Percentiles rank a stretch among this genome's conserved stretches.
phyloP scores from a whole-genome alignment of 2,113 vertebrate genomes.

The Sciurus niger region DNA sequence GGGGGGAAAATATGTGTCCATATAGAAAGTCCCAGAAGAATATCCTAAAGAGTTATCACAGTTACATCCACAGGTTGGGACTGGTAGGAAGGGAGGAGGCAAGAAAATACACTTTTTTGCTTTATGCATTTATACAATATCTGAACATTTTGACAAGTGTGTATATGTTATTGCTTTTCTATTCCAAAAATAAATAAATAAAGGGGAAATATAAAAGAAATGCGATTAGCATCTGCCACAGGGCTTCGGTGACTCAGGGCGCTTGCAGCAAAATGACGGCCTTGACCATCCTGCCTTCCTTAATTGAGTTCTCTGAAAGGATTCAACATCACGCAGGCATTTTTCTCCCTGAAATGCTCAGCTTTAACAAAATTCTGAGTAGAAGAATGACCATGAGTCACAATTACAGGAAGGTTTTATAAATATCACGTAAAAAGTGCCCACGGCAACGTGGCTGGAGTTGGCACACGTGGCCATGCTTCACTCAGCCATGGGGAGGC shows the following conservation, averaged over 20 bases:
- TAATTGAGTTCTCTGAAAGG: constrained; percentile 73
- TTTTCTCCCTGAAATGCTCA: constrained; percentile 60
- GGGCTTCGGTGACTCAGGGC: not conserved
- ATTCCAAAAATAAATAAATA: not conserved
- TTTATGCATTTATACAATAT: not conserved
- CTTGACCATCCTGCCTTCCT: not conserved
- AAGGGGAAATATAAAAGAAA: not conserved
- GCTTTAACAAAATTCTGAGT: constrained; percentile 74
- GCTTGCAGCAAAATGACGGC: not conserved
- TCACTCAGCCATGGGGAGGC: not conserved
- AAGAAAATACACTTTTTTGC: not conserved
- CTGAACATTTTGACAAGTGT: not conserved
- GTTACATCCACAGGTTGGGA: not conserved
- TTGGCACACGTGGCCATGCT: not conserved
- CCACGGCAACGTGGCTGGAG: constrained; percentile 13
- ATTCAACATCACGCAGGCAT: constrained; percentile 19
- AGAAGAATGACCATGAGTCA: constrained; percentile 79
- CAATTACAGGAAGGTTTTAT: constrained; percentile 76
- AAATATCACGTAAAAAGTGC: constrained; percentile 76
- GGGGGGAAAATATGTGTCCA: not conserved
- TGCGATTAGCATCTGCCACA: not conserved
- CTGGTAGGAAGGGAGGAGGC: not conserved
- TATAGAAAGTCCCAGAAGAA: not conserved
- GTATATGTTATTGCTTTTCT: not conserved
- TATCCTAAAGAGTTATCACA: not conserved